These are phyloP conservation scores for Epistrophe grossulariae DNA, from an alignment of 2,888 invertebrate species.

Conservation along the genomic window DNA sequence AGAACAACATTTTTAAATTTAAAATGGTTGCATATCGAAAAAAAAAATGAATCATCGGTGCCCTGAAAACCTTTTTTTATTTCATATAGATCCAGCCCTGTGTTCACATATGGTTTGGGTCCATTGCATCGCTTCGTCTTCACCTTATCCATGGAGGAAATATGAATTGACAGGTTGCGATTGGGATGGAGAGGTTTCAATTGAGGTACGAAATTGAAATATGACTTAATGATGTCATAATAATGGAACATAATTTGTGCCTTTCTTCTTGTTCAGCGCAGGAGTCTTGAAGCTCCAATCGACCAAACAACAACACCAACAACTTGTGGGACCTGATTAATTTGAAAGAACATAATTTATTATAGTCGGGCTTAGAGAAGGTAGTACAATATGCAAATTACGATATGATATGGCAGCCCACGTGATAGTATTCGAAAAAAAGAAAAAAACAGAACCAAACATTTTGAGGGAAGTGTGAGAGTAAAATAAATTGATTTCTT, in stretches of 20 bases:
- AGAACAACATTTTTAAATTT: too few relatives aligned
- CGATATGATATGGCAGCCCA: slow-evolving; percentile 56
- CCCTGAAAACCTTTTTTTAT: neutral
- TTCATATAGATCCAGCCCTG: slow-evolving; percentile 3
- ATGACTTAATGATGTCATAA: slow-evolving; percentile 76
- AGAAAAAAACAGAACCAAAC: slow-evolving; percentile 2
- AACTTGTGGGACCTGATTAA: slow-evolving; percentile 61
- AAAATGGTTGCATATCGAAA: too few relatives aligned
- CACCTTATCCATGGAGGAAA: slow-evolving; percentile 32
- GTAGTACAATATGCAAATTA: slow-evolving; percentile 68
- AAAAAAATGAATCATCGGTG: too few relatives aligned
- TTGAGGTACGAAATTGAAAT: slow-evolving; percentile 74
- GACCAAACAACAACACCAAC: neutral
- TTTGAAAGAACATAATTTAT: slow-evolving; percentile 70
- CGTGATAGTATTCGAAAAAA: slow-evolving; percentile 18
- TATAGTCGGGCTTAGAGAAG: slow-evolving; percentile 22
- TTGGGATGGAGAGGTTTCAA: slow-evolving; percentile 61
- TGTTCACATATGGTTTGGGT: slow-evolving; percentile 3
- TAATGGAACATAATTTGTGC: slow-evolving; percentile 73
- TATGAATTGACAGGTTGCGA: slow-evolving; percentile 58
- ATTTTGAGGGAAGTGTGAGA: neutral
- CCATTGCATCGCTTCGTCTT: slow-evolving; percentile 10
- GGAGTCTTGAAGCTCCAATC: slow-evolving; percentile 1
- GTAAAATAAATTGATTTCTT: slow-evolving; percentile 63
- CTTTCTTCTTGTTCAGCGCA: slow-evolving; percentile 54